Conservation (phyloP, 2,888 invertebrate species). For the Caenorhabditis sinica region DNA sequence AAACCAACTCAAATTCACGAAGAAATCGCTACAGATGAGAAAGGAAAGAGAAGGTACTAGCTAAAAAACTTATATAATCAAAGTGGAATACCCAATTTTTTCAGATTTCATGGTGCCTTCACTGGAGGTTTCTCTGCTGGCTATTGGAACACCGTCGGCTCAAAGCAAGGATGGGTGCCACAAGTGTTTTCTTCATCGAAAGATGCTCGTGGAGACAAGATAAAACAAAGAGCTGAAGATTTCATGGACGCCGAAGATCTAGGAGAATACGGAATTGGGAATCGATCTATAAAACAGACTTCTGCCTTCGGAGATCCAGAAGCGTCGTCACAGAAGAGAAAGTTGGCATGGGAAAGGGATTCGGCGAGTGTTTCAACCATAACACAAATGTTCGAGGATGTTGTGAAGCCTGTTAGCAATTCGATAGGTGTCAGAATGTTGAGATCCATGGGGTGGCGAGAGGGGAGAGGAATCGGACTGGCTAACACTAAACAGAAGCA, state of each 20-base stretch:
- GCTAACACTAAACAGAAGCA: conserved; percentile 71
- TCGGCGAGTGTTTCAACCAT: conserved; percentile 59
- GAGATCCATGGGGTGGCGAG: conserved; percentile 94
- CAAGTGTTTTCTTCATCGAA: conserved; percentile 93
- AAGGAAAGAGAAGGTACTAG: conserved; percentile 89
- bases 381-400: conserved; percentile 71
- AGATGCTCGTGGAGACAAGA: conserved; percentile 87
- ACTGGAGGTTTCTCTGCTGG: conserved; percentile 99
- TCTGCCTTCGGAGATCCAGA: conserved; percentile 87
- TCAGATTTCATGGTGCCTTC: conserved; percentile 96
- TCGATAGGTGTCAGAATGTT: conserved; percentile 93
- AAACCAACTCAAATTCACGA: conserved; percentile 89
- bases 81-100: no score
- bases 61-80: conserved; percentile 84
- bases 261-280: conserved; percentile 96
- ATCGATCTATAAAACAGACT: conserved; percentile 90
- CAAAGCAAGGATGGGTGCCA: conserved; percentile 95
- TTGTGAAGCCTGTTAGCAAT: conserved; percentile 87
- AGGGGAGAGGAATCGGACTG: conserved; percentile 90
- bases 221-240: conserved; percentile 90
- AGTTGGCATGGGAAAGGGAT: conserved; percentile 81
- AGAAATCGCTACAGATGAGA: conserved; percentile 92
- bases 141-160: conserved; percentile 96
- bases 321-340: conserved; percentile 67
- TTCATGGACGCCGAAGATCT: conserved; percentile 98